Conservation (phyloP, 2,888 invertebrate species). For the Chrysolina americana region DNA sequence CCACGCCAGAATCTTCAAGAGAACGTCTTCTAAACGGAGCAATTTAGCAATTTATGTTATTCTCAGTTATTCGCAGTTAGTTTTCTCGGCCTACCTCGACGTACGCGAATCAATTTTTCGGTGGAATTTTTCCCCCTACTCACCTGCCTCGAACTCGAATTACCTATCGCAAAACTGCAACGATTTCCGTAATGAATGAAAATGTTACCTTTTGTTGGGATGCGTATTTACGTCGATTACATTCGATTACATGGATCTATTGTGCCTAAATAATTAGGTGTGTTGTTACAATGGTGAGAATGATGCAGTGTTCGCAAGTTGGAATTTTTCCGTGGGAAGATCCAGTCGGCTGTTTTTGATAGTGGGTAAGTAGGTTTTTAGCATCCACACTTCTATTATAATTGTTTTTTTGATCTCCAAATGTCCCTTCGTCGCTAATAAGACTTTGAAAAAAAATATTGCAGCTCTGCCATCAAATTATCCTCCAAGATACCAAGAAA, state of each 20-base stretch:
- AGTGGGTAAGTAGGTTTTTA: constrained; percentile 17
- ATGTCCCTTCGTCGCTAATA: background rate
- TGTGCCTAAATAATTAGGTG: constrained; percentile 32
- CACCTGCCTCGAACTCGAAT: background rate
- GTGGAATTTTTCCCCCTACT: constrained; percentile 27
- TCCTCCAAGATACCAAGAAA: too few species aligned
- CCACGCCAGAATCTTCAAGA: constrained; percentile 51
- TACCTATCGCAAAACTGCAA: constrained; percentile 12
- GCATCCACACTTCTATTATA: background rate
- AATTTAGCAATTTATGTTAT: constrained; percentile 66
- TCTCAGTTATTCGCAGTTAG: constrained; percentile 57
- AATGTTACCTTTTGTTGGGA: constrained; percentile 23
- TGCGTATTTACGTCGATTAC: constrained; percentile 12
- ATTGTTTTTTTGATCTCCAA: background rate
- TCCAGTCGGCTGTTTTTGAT: constrained; percentile 24
- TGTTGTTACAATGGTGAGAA: constrained; percentile 42
- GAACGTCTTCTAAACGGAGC: constrained; percentile 60
- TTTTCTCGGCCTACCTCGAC: constrained; percentile 42
- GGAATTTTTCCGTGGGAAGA: constrained; percentile 44
- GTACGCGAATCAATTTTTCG: constrained; percentile 34
- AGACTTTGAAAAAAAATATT: background rate
- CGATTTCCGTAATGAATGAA: constrained; percentile 25
- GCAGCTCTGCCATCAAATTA: background rate
- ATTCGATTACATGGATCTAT: constrained; percentile 21
- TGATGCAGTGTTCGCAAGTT: constrained; percentile 45